Conservation (phyloP, 2,797 vertebrate species). For the Corythornis leucogaster region DNA sequence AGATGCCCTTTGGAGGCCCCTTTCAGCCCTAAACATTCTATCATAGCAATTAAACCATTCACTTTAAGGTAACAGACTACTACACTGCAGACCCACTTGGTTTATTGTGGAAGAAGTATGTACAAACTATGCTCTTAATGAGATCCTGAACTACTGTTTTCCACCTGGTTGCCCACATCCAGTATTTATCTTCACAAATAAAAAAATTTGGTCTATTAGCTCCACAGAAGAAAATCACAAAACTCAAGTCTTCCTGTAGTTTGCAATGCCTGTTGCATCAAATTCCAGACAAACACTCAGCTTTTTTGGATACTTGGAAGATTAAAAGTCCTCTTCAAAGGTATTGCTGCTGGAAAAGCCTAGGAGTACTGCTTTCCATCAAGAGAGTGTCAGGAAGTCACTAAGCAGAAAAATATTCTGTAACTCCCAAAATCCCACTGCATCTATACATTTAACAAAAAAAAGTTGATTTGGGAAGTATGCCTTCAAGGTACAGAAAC, state of each 20-base stretch:
- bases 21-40: too few relatives aligned
- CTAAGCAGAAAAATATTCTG: not conserved
- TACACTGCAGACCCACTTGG: not conserved
- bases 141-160: not conserved
- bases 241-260: not conserved
- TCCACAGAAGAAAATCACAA: not conserved
- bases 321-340: not conserved
- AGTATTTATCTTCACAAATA: not conserved
- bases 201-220: not conserved
- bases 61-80: not conserved
- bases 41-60: not conserved
- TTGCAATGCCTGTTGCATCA: not conserved
- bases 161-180: not conserved
- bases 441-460: not conserved
- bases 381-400: not conserved
- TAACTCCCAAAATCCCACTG: not conserved
- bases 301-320: not conserved
- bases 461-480: not conserved
- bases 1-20: too few relatives aligned
- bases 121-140: not conserved
- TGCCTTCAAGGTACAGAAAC: not conserved
- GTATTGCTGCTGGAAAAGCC: not conserved
- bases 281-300: not conserved
- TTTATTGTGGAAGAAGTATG: not conserved
- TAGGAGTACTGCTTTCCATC: not conserved